Base-by-base conservation (phyloP, 2,888 invertebrate genomes). In the Meteorus colon region DNA sequence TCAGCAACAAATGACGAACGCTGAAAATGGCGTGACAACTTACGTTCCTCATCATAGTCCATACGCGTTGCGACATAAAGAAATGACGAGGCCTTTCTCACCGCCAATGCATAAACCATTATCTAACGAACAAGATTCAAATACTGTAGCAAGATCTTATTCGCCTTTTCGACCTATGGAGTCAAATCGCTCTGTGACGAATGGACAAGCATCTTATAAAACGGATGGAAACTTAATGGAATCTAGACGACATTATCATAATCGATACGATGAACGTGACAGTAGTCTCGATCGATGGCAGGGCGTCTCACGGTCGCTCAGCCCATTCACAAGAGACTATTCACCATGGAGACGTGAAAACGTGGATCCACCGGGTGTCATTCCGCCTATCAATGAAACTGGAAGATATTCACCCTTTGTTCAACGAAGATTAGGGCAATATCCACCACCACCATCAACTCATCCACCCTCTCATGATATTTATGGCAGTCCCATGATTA, bases 341-440 rank as follows among this genome's bases (percentile, higher is more conserved):
- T 89, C 89, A 34, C 89, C 89, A 1, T 89, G 89, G 89, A 84
- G 89, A 67, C 83, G 89, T 29, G 89, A 89, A 75, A 89, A 89
- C 72, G 89, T 89, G 29, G 89, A 89, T 82, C 89, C 89, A 8
- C 89, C 89, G 8, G 87, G 87, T 31, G 88, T 89, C n/a, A 82
- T 87, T 74, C 89, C 86, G 74, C 81, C 86, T 29, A 79, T 81
- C 29, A 80, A 74, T 24, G 88, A 85, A 77, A 84, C 84, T 73
- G 86, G 85, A 37, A 85, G 84, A 77, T 87, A 85, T 74, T 84
- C 88, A 37, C 86, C 89, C 19, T 86, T 86, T 76, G 82, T 87
- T 45, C 87, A 88, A 71, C 86, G 86, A 77, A 84, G 87, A 81
- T 80, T 87, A 60, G 83, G 84, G 75, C 85, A 88, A 78, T 80